Evolutionary conservation across 2,888 invertebrate species (phyloP), one percentile per base, ranked within the genome.

Genomic region (Proisotoma minuta): DNA sequence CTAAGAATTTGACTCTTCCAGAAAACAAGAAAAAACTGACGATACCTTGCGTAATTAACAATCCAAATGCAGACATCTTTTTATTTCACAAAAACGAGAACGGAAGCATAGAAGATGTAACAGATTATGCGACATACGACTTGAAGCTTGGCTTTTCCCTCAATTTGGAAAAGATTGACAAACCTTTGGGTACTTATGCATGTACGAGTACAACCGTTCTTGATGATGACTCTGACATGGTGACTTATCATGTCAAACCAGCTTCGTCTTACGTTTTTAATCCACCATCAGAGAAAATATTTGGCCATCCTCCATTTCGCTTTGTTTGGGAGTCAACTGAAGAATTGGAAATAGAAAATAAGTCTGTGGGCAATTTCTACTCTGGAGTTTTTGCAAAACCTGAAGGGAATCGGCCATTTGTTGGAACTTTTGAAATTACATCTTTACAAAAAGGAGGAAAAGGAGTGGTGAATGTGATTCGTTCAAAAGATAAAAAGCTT

Each of bases 291-390:
- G 56, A 58, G 20, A 60, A 51, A 2, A 59, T 68, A 23, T 60
- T 56, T 50, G 68, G 68, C 10, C 34, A 20, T 48, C 62, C 65
- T 24, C 68, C 68, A n/a, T 68, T 68, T 24, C 65, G 64, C 18
- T 68, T 68, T 50, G 56, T 63, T 34, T 68, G 68, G 68, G 68
- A 68, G 34, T 65, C 68, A 4, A 58, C 40, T 34, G 68, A 68
- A 28, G 60, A 63, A 40, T 29, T 65, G 1, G 65, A 65, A 40
- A 48, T 68, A 2, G 22, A 49, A 18, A 65, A 65, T 27, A 29
- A 50, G 1, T 59, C 65, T 2, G 43, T 59, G 0, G 68, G 68
- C 10, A 65, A 57, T 28, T 65, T 65, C 28, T 62, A 63, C 47
- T 63, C 60, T 5, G 68, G 68, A 18, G 47, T 65, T 24, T 68